Conservation (phyloP, 2,113 vertebrate species). For the Mellivora capensis region DNA sequence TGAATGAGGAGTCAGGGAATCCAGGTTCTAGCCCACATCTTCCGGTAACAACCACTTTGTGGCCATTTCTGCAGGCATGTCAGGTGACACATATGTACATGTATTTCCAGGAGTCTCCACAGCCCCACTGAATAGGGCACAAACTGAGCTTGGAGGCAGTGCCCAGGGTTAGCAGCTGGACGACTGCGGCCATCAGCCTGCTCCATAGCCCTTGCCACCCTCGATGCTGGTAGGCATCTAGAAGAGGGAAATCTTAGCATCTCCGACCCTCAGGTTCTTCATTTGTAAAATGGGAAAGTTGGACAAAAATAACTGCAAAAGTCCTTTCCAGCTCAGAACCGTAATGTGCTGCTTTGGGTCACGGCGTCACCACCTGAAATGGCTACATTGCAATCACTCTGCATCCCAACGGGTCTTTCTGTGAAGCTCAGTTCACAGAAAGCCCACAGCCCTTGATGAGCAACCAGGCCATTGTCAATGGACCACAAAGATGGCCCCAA, state of each 20-base stretch:
- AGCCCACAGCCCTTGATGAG: not conserved
- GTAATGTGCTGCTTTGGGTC: not conserved
- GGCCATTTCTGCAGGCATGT: not conserved
- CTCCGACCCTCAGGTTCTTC: not conserved
- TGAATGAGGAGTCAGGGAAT: not conserved
- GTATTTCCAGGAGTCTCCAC: not conserved
- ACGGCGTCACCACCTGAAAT: accelerated
- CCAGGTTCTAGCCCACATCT: accelerated
- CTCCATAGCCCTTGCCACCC: accelerated
- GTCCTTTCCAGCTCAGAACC: not conserved
- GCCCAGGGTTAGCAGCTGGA: not conserved
- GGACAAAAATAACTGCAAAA: not conserved
- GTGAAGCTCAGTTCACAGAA: not conserved
- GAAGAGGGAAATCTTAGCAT: not conserved
- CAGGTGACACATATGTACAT: accelerated
- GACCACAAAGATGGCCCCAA: accelerated
- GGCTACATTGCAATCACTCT: accelerated
- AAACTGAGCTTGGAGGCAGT: not conserved
- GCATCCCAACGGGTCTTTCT: accelerated
- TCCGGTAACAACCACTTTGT: no score
- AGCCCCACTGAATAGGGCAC: accelerated
- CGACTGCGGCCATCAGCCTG: accelerated
- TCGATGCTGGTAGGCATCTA: accelerated
- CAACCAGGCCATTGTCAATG: accelerated
- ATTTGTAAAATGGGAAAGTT: not conserved